phyloP scores from a whole-genome alignment of 2,797 vertebrate genomes.

The Danio kyathit region DNA sequence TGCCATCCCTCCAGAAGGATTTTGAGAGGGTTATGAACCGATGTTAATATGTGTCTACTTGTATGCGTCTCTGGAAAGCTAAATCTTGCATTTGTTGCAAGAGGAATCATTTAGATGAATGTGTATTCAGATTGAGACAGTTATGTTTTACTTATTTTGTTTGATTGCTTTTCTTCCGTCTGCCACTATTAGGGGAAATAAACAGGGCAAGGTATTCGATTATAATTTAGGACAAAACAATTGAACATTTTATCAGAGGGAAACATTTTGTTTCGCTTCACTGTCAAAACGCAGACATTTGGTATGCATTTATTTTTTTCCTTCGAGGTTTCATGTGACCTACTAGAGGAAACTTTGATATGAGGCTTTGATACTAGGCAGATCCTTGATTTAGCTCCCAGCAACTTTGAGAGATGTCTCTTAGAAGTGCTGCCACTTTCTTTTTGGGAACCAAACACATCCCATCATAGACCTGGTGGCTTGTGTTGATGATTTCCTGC shows the following conservation, averaged over 20 bases:
- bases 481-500: neutral
- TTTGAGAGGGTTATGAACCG: slow-evolving; percentile 13
- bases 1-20: slow-evolving; percentile 31
- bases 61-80: slow-evolving; percentile 13
- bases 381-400: slow-evolving; percentile 38
- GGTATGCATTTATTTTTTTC: slow-evolving; percentile 17
- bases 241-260: slow-evolving; percentile 32
- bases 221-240: slow-evolving; percentile 14
- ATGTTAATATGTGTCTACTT: slow-evolving; percentile 8
- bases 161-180: slow-evolving; percentile 1
- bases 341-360: slow-evolving; percentile 16
- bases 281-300: slow-evolving; percentile 30
- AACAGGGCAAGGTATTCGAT: neutral
- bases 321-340: slow-evolving; percentile 44
- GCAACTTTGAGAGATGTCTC: slow-evolving; percentile 32
- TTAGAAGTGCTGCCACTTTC: slow-evolving; percentile 33
- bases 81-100: neutral
- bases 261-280: slow-evolving; percentile 32
- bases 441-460: slow-evolving; percentile 43
- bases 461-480: slow-evolving; percentile 16
- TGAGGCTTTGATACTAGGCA: slow-evolving; percentile 32
- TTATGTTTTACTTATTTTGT: neutral
- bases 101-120: neutral
- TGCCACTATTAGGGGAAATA: neutral
- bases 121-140: neutral